Percentiles rank a stretch among this genome's conserved stretches.
These are phyloP conservation scores for Macrotrachela quadricornifera DNA, from an alignment of 1,140 invertebrate species.

Conservation along the genomic window DNA sequence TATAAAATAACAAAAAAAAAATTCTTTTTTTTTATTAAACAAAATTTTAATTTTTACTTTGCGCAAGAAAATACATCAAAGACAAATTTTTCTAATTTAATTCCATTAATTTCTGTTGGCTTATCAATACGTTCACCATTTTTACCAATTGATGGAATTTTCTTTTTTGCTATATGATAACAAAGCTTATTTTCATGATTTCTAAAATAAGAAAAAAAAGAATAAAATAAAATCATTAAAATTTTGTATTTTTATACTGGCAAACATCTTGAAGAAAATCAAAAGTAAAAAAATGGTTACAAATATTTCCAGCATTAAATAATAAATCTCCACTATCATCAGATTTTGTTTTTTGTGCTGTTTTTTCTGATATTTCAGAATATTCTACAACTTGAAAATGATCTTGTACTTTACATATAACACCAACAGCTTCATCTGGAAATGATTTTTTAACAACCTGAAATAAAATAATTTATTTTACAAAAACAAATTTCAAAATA, in stretches of 20 bases:
- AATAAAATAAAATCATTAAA: neutral
- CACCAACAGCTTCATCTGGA: constrained; percentile 76
- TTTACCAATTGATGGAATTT: constrained; percentile 62
- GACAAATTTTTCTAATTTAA: constrained; percentile 97
- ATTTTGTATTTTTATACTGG: constrained; percentile 21
- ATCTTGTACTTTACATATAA: constrained; percentile 69
- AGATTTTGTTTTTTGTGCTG: constrained; percentile 59
- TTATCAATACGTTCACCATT: constrained; percentile 44
- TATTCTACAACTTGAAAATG: constrained; percentile 78
- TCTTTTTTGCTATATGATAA: constrained; percentile 87
- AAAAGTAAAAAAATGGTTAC: constrained; percentile 84
- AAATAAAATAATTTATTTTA: neutral
- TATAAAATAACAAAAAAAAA: neutral
- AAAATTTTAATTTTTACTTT: constrained; percentile 31
- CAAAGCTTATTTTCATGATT: constrained; percentile 40
- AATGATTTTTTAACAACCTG: constrained; percentile 68
- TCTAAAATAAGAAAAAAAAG: constrained; percentile 7
- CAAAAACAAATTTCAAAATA: neutral
- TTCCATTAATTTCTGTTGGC: constrained; percentile 67
- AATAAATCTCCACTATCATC: constrained; percentile 54
- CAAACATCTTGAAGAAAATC: constrained; percentile 49
- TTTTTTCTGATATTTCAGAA: constrained; percentile 70
- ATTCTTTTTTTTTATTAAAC: neutral
- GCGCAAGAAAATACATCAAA: constrained; percentile 93
- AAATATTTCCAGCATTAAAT: constrained; percentile 87